These are phyloP conservation scores for Andrena fulva DNA, from an alignment of 2,888 invertebrate species.

Conservation along the genomic window DNA sequence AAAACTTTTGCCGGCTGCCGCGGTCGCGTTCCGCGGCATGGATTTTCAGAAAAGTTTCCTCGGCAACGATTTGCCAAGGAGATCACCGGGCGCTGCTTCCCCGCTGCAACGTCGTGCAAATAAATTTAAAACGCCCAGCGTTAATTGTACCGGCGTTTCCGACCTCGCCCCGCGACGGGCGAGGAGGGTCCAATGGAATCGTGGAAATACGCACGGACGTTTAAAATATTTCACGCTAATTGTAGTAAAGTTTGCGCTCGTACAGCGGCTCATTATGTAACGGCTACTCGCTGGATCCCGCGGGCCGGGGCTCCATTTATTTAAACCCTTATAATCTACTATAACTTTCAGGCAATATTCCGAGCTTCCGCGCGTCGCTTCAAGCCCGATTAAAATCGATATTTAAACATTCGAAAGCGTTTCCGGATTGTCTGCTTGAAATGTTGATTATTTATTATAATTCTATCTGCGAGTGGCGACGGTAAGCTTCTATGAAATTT, in stretches of 20 bases:
- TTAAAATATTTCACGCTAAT: slow-evolving; percentile 55
- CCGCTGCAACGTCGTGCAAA: slow-evolving; percentile 16
- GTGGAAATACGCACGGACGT: slow-evolving; percentile 19
- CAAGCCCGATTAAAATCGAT: neutral
- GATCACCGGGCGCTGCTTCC: neutral
- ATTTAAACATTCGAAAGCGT: neutral
- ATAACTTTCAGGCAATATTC: slow-evolving; percentile 12
- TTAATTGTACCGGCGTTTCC: slow-evolving; percentile 43
- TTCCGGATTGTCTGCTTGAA: neutral
- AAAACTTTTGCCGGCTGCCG: slow-evolving; percentile 18
- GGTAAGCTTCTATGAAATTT: no score
- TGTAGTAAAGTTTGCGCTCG: slow-evolving; percentile 37
- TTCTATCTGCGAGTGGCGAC: no score
- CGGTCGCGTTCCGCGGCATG: neutral
- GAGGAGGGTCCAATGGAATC: slow-evolving; percentile 1
- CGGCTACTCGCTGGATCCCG: slow-evolving; percentile 8
- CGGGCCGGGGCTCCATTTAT: slow-evolving; percentile 9
- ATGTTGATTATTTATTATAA: no score
- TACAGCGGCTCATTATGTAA: slow-evolving; percentile 23
- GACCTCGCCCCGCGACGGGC: neutral
- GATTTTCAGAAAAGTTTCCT: slow-evolving; percentile 15
- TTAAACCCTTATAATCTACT: neutral
- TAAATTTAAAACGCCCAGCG: slow-evolving; percentile 18
- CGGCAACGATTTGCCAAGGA: slow-evolving; percentile 1
- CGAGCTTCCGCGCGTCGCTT: neutral